Percentiles rank a stretch among this genome's conserved stretches.
Evolutionary conservation across 2,888 invertebrate genomes (phyloP).

Genomic region (Norana najaformis): DNA sequence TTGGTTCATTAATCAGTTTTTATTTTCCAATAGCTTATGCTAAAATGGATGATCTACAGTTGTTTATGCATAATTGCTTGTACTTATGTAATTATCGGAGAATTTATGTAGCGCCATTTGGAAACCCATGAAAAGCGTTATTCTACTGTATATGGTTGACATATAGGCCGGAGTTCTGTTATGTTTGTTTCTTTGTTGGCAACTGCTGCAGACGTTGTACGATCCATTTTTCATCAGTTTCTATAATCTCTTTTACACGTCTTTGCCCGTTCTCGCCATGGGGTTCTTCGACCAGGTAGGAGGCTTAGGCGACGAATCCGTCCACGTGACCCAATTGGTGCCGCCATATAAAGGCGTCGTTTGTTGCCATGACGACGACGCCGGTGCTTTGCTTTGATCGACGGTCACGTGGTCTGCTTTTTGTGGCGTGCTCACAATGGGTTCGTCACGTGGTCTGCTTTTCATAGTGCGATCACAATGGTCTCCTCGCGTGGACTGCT

Average conservation of each 20-base stretch:
- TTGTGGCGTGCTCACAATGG: too few relatives aligned
- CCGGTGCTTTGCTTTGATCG: neutral
- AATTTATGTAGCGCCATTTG: too few relatives aligned
- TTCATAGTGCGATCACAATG: neutral
- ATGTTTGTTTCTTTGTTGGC: neutral
- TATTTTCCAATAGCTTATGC: too few relatives aligned
- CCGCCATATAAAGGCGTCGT: neutral
- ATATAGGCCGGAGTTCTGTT: neutral
- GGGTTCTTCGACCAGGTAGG: constrained; percentile 85
- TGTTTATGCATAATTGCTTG: too few relatives aligned
- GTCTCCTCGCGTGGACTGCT: neutral
- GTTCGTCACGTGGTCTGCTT: neutral
- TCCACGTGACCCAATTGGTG: neutral
- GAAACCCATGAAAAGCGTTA: neutral
- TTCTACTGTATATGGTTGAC: neutral
- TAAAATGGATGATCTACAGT: too few relatives aligned
- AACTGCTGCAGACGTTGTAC: constrained; percentile 76
- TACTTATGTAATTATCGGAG: neutral
- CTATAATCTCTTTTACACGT: constrained; percentile 98
- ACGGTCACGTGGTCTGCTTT: neutral
- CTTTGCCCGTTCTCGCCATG: constrained; percentile 86
- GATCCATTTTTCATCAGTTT: constrained; percentile 99
- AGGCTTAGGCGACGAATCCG: neutral
- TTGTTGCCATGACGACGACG: neutral
- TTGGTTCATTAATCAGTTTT: too few relatives aligned